A percentile compares a stretch with the other conserved stretches of the same genome.
phyloP scores from a whole-genome alignment of 2,113 vertebrate genomes.

The Odontesthes bonariensis region DNA sequence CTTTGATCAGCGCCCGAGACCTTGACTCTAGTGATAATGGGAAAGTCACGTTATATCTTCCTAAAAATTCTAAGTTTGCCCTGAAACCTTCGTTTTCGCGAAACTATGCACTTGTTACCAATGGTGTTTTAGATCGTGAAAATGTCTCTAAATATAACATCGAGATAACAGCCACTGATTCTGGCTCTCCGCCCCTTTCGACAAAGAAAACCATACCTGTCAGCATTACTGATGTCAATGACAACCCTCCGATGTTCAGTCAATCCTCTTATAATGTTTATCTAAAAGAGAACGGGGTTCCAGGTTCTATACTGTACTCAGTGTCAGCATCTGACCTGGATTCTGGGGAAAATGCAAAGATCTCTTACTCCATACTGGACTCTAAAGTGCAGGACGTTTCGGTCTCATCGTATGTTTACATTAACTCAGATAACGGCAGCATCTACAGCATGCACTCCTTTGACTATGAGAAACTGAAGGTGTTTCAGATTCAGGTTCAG shows the following conservation, averaged over 20 bases:
- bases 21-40: conserved; percentile 74
- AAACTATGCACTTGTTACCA: conserved; percentile 90
- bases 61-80: conserved; percentile 83
- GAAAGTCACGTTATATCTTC: conserved; percentile 77
- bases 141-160: conserved; percentile 77
- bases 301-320: conserved; percentile 67
- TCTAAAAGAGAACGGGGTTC: conserved; percentile 76
- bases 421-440: conserved; percentile 86
- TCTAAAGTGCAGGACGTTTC: conserved; percentile 79
- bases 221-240: conserved; percentile 90
- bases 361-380: conserved; percentile 87
- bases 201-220: conserved; percentile 81
- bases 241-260: conserved; percentile 84
- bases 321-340: conserved; percentile 83
- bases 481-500: conserved; percentile 84
- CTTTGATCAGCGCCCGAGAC: conserved; percentile 73
- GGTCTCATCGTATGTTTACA: conserved; percentile 85
- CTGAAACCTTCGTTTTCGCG: conserved; percentile 87
- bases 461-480: conserved; percentile 88
- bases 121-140: conserved; percentile 85
- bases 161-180: conserved; percentile 85
- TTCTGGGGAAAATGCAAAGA: conserved; percentile 80
- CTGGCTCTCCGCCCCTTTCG: conserved; percentile 84
- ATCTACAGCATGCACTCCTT: conserved; percentile 85
- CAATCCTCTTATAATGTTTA: conserved; percentile 88